Evolutionary conservation across 35 echinoderm and acorn worm genomes (phyloP), one percentile per base, ranked within the genome.

Genomic region (Hemicentrotus pulcherrimus): DNA sequence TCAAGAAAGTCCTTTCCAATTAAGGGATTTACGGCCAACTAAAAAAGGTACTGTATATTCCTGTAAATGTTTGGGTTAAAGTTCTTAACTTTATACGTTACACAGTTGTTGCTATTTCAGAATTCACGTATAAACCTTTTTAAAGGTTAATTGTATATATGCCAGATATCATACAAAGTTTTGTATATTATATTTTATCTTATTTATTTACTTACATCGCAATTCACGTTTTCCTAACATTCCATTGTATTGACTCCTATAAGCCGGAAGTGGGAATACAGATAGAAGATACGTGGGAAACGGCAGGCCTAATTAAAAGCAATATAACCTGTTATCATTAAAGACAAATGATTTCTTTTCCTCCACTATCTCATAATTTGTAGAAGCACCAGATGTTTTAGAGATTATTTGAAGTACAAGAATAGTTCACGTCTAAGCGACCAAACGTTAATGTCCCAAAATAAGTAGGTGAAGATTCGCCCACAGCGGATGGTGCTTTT

Each of bases 201-300:
- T 90, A 90, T 90, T 45, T 90, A 45, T 90, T 45, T 90, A 90
- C 46, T 89, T 41, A 90, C 46, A 18, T 90, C 18, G 88, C 88
- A 90, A 90, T 90, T 90, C 88, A 45, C 46, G 32, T 45, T 90
- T 90, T 90, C 88, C 88, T 90, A 32, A 90, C 88, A 90, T 90
- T 90, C 88, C 88, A 47, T 90, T 33, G 32, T 78, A 18, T 78
- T 78, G 65, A 78, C 28, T n/a, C 19, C 65, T 4, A 78, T 15
- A 78, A 78, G 65, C 65, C 65, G 65, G 65, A 78, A 28, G 65
- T 78, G 65, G 65, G 19, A 78, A 28, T 78, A 22, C 19, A 59
- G 52, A 14, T 59, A 16, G 65, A 55, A 55, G 50, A 55, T 55
- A 15, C 10, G 50, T 78, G 28, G 65, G 65, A 78, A 78, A 78